Evolutionary conservation across 2,113 vertebrate species (phyloP), one percentile per base, ranked within the genome.

Genomic region (Chamaetylas fuelleborni): DNA sequence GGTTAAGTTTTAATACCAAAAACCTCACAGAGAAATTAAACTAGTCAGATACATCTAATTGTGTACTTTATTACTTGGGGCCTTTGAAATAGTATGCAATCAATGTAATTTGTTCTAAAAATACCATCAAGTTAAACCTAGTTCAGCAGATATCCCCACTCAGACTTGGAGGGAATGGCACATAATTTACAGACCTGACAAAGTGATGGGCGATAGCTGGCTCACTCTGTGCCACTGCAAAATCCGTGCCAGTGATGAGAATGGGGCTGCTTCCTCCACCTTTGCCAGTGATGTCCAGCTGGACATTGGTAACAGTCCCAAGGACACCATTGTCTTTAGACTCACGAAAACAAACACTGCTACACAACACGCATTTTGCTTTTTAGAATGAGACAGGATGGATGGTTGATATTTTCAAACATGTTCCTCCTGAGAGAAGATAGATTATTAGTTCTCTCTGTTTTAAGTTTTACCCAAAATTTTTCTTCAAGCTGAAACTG

Each of bases 41-140:
- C 38, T 86, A 83, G 82, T 89, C 29, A 88, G 33, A 71, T 65
- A 90, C 19, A 57, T 89, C 84, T 95, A 82, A 93, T 42, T 92
- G 85, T 92, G 61, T 61, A 66, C 23, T 90, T 92, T 80, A 95
- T 90, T 92, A 93, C 83, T 70, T 61, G 77, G 42, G 77, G 90
- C 72, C 64, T 94, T 93, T 86, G 70, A 87, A 94, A 92, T 66
- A 79, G 57, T 84, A 56, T 69, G 73, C 81, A 94, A 95, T 86
- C 80, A 69, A 81, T 81, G 64, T 57, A 78, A 93, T 92, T 93
- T 81, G 61, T 86, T 95, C 90, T 88, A 93, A 96, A 96, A 94
- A 92, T 86, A 96, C 48, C 80, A 84, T 71, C 62, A 83, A 90
- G 88, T 82, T 86, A 94, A 88, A 94, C 62, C 82, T 57, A 79